phyloP scores from a whole-genome alignment of 2,113 vertebrate genomes.

The Bostrychus sinensis region DNA sequence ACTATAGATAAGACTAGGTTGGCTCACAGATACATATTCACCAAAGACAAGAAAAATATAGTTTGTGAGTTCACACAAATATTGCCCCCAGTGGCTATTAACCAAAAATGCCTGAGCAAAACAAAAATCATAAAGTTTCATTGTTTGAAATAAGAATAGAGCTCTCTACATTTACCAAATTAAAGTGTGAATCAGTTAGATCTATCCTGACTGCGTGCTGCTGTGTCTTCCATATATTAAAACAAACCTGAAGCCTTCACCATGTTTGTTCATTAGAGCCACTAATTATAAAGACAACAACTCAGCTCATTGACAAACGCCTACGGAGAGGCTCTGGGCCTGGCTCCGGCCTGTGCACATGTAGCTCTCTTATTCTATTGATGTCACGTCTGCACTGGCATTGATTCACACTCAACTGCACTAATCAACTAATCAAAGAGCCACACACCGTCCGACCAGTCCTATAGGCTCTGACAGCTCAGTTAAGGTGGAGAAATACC shows the following conservation, averaged over 20 bases:
- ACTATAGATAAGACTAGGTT: no score
- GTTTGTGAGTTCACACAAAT: no score
- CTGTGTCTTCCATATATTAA: conserved; percentile 1
- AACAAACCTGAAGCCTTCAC: neutral
- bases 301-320: neutral
- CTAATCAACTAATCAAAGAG: conserved; percentile 54
- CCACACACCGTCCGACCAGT: conserved; percentile 15
- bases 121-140: no score
- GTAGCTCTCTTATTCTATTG: conserved; percentile 33
- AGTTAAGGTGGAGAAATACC: neutral
- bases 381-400: conserved; percentile 32
- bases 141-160: no score
- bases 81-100: no score
- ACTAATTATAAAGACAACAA: conserved; percentile 5
- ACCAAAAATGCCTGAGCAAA: no score
- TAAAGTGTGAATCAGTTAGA: neutral
- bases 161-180: no score
- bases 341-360: conserved; percentile 6
- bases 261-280: conserved; percentile 13
- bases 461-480: conserved; percentile 22
- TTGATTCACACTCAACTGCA: conserved; percentile 37
- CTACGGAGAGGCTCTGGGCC: neutral
- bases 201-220: neutral
- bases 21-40: no score
- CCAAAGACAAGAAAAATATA: no score